phyloP scores from a whole-genome alignment of 35 echinoderm and acorn worm species.

The Ophioderma brevispina region DNA sequence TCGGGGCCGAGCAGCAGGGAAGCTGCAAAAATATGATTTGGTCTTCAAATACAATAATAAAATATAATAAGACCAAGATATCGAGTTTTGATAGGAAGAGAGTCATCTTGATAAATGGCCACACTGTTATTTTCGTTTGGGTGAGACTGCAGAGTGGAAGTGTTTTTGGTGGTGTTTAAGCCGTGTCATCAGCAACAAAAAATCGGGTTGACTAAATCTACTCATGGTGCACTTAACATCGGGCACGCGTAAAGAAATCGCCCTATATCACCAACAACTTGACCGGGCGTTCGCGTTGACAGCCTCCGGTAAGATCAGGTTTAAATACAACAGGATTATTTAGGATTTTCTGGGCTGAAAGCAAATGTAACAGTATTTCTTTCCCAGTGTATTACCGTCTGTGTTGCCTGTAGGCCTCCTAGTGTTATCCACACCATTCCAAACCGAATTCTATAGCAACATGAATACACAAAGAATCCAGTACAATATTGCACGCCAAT shows the following conservation, averaged over 20 bases:
- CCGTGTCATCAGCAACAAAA: no score
- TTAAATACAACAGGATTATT: conserved; percentile 11
- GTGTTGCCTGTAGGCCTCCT: neutral
- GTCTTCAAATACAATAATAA: neutral
- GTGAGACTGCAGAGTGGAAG: no score
- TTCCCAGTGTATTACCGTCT: neutral
- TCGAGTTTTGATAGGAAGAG: no score
- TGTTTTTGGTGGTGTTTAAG: no score
- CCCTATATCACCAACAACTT: neutral
- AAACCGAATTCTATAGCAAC: neutral
- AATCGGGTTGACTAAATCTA: no score
- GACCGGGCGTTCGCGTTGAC: neutral
- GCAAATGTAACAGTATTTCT: neutral
- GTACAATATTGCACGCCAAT: neutral
- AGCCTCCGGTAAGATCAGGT: neutral
- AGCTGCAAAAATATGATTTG: conserved; percentile 7
- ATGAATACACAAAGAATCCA: neutral
- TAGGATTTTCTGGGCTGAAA: neutral
- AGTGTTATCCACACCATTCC: conserved; percentile 8
- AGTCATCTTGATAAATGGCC: no score
- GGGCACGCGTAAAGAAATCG: neutral
- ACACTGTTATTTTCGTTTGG: no score
- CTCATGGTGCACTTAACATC: neutral
- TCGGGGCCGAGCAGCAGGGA: neutral
- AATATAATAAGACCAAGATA: no score